A percentile compares a stretch with the other conserved stretches of the same genome.
Conservation (phyloP, 1,140 invertebrate species). For the Drosophila watanabei region DNA sequence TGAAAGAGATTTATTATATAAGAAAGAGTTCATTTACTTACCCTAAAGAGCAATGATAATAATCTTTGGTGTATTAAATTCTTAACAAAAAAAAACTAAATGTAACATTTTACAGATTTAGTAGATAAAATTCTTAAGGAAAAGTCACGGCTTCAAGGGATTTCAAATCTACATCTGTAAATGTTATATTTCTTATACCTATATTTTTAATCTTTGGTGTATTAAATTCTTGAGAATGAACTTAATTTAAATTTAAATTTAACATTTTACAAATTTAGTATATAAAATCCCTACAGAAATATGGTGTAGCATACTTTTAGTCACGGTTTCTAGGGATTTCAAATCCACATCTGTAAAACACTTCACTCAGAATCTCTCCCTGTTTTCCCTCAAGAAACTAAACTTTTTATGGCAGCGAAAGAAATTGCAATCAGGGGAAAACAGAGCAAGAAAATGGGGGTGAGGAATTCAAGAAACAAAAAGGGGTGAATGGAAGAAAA, state of each 20-base stretch:
- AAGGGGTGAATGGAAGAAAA: neutral
- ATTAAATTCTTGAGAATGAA: neutral
- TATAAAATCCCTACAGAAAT: neutral
- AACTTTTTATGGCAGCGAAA: conserved; percentile 10
- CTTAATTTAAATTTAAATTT: no score
- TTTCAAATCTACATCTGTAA: neutral
- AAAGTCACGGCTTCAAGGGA: no score
- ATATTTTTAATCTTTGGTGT: neutral
- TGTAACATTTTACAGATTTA: no score
- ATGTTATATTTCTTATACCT: no score
- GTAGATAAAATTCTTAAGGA: no score
- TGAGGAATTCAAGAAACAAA: neutral
- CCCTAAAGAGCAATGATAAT: neutral
- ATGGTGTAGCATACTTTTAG: neutral
- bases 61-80: neutral
- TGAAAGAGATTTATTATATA: neutral
- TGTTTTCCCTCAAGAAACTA: neutral
- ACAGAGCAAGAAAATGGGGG: conserved; percentile 1
- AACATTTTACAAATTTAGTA: neutral
- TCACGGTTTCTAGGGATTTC: no score
- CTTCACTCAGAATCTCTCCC: neutral
- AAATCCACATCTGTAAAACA: neutral
- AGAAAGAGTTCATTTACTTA: neutral
- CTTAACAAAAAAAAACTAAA: no score
- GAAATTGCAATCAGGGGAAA: conserved; percentile 6